phyloP scores from a whole-genome alignment of 2,113 vertebrate genomes.

The Tiliqua scincoides region DNA sequence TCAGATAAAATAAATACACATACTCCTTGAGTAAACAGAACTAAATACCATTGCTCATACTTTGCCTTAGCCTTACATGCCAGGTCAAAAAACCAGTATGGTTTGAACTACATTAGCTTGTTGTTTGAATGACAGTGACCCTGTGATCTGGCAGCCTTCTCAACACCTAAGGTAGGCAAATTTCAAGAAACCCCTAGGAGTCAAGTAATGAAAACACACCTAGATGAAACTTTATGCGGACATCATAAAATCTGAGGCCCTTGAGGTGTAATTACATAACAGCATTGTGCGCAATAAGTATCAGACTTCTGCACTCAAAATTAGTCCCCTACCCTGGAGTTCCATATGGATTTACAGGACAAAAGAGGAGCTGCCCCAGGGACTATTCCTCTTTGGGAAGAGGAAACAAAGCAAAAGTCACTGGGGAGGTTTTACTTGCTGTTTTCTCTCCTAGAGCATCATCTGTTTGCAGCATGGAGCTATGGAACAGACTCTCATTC shows the following conservation, averaged over 20 bases:
- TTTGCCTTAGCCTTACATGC: not conserved
- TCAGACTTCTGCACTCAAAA: not conserved
- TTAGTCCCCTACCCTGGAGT: not conserved
- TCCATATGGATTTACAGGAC: not conserved
- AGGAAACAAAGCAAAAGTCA: not conserved
- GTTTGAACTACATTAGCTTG: not conserved
- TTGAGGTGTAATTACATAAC: not conserved
- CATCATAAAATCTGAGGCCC: not conserved
- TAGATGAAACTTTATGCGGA: constrained; percentile 4
- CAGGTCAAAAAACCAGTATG: constrained; percentile 7
- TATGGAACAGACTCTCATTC: not conserved
- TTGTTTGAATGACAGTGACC: not conserved
- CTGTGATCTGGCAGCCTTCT: not conserved
- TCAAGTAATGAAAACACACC: constrained; percentile 4
- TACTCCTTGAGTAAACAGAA: not conserved
- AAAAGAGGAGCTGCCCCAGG: not conserved
- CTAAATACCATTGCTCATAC: not conserved
- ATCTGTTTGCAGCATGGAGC: not conserved
- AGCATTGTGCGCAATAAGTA: not conserved
- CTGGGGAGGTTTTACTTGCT: not conserved
- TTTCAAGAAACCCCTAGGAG: not conserved
- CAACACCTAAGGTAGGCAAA: not conserved
- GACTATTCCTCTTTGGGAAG: not conserved
- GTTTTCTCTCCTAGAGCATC: not conserved
- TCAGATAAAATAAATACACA: not conserved